phyloP scores from a whole-genome alignment of 2,888 invertebrate species.

The Clusia tigrina region DNA sequence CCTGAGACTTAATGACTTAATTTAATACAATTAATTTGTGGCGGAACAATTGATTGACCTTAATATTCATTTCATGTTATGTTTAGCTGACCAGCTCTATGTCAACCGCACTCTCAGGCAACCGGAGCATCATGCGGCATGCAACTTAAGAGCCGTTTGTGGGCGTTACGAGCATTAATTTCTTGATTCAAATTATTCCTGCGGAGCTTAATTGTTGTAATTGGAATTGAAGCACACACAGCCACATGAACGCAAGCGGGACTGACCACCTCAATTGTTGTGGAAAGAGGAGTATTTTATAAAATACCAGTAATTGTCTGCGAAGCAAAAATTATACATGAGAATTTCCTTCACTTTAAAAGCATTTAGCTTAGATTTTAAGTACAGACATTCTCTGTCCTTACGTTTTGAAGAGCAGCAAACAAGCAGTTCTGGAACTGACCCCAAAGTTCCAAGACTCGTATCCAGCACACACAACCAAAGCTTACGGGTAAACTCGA shows the following conservation, averaged over 20 bases:
- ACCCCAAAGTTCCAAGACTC: too few relatives aligned
- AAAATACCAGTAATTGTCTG: too few relatives aligned
- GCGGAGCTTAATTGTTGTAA: constrained; percentile 15
- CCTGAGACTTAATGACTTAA: not conserved
- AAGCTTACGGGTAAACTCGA: too few relatives aligned
- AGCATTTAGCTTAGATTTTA: too few relatives aligned
- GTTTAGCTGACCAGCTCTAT: not conserved
- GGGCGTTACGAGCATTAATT: constrained; percentile 16
- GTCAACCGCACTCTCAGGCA: not conserved
- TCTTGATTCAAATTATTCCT: constrained; percentile 15
- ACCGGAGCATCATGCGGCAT: not conserved
- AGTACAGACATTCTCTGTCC: too few relatives aligned
- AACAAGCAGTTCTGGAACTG: too few relatives aligned
- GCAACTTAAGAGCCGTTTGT: constrained; percentile 2
- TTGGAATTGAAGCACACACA: constrained; percentile 6
- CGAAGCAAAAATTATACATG: too few relatives aligned
- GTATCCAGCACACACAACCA: too few relatives aligned
- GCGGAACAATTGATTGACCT: not conserved
- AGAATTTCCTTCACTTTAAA: too few relatives aligned
- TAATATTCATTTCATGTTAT: not conserved
- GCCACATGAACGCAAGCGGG: not conserved
- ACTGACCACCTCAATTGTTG: not conserved
- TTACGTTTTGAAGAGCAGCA: too few relatives aligned
- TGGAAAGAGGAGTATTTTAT: not conserved
- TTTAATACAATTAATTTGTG: not conserved